Percentiles rank a stretch among this genome's conserved stretches.
These are phyloP conservation scores for Meliscaeva auricollis DNA, from an alignment of 2,888 invertebrate genomes.

Conservation along the genomic window DNA sequence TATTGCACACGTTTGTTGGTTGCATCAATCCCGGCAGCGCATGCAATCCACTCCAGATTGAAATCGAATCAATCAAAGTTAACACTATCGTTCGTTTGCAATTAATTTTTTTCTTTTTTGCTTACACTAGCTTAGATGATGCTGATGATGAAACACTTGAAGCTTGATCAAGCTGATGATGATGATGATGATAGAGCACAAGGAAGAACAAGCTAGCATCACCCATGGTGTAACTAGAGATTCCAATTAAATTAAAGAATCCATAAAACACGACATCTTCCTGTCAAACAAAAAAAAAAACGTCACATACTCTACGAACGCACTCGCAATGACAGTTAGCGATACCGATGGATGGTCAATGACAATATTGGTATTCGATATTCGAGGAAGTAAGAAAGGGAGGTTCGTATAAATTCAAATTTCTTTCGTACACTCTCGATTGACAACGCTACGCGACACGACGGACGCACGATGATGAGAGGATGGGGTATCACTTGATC, in stretches of 20 bases:
- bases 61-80: slow-evolving; percentile 70
- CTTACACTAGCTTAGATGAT: too few relatives aligned
- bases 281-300: slow-evolving; percentile 16
- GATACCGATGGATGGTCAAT: slow-evolving; percentile 22
- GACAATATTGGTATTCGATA: slow-evolving; percentile 23
- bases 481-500: slow-evolving; percentile 7
- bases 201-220: neutral
- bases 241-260: slow-evolving; percentile 53
- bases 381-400: slow-evolving; percentile 10
- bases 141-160: slow-evolving; percentile 23
- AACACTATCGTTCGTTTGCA: slow-evolving; percentile 62
- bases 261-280: slow-evolving; percentile 46
- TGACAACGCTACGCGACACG: neutral
- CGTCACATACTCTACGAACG: slow-evolving; percentile 43
- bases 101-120: slow-evolving; percentile 52
- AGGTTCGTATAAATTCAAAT: slow-evolving; percentile 26
- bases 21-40: slow-evolving; percentile 10
- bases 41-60: slow-evolving; percentile 50
- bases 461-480: neutral
- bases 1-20: slow-evolving; percentile 38
- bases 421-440: slow-evolving; percentile 4
- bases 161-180: slow-evolving; percentile 23
- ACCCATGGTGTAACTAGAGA: slow-evolving; percentile 17
- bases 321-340: slow-evolving; percentile 42
- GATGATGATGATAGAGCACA: neutral